These are phyloP conservation scores for Andrena praecox DNA, from an alignment of 2,888 invertebrate genomes.

Conservation along the genomic window DNA sequence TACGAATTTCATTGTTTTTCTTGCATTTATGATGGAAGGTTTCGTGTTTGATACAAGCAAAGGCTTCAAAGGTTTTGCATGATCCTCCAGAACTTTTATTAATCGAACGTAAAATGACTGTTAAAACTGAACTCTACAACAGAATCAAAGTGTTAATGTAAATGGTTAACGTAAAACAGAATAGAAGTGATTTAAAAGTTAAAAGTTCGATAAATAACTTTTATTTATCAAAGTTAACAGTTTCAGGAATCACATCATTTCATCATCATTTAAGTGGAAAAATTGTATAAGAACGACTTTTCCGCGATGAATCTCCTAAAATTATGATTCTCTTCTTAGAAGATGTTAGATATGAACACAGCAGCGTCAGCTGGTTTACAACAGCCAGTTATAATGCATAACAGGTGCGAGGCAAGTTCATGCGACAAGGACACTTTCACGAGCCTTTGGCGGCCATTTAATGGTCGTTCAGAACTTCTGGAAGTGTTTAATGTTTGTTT, in stretches of 20 bases:
- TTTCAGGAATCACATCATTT: neutral
- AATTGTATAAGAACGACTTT: neutral
- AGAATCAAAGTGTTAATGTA: too few species aligned
- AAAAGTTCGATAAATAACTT: too few species aligned
- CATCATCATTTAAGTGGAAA: neutral
- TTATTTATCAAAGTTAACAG: too few species aligned
- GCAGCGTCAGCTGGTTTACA: slow-evolving; percentile 41
- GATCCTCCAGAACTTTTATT: too few species aligned
- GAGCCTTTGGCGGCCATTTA: slow-evolving; percentile 55
- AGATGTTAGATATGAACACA: slow-evolving; percentile 9
- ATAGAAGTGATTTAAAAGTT: too few species aligned
- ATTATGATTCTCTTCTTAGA: neutral
- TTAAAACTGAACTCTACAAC: too few species aligned
- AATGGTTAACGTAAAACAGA: too few species aligned
- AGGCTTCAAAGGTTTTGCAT: too few species aligned
- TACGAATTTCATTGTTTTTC: too few species aligned
- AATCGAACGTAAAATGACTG: too few species aligned
- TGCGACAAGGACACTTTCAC: slow-evolving; percentile 83
- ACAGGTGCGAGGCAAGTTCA: slow-evolving; percentile 78
- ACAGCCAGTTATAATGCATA: slow-evolving; percentile 62
- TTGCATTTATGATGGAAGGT: too few species aligned
- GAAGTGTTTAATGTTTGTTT: slow-evolving; percentile 22
- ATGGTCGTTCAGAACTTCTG: slow-evolving; percentile 9
- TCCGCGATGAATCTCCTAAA: neutral
- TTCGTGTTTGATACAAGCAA: too few species aligned